phyloP scores from a whole-genome alignment of 1,140 invertebrate species.

The Drosophila nasuta region DNA sequence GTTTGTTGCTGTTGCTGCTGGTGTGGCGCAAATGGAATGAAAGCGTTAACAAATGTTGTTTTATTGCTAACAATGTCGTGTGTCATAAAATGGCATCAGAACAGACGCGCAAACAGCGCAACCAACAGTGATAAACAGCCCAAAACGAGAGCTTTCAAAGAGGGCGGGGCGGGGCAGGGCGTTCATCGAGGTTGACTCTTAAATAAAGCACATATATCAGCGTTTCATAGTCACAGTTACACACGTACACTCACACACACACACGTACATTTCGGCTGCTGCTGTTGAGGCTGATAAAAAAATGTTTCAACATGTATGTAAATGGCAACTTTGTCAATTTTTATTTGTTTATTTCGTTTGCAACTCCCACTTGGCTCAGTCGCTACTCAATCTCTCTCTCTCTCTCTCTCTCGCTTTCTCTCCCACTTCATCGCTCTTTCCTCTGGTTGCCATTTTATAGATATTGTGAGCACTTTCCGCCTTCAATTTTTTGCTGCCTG shows the following conservation, averaged over 20 bases:
- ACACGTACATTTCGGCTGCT: slow-evolving; percentile 3
- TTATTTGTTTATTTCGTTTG: slow-evolving; percentile 50
- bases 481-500: not conserved
- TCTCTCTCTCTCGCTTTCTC: not conserved
- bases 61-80: slow-evolving; percentile 50
- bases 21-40: slow-evolving; percentile 29
- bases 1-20: slow-evolving; percentile 10
- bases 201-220: slow-evolving; percentile 52
- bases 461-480: slow-evolving; percentile 42
- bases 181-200: slow-evolving; percentile 4
- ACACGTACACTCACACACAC: slow-evolving; percentile 1
- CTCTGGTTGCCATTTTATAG: slow-evolving; percentile 22
- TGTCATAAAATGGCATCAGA: slow-evolving; percentile 50
- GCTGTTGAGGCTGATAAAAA: slow-evolving; percentile 37
- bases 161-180: not conserved
- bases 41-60: slow-evolving; percentile 52
- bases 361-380: not conserved
- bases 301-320: slow-evolving; percentile 48
- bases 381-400: not conserved
- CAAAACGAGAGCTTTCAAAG: not conserved
- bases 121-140: slow-evolving; percentile 35
- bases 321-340: slow-evolving; percentile 54
- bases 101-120: slow-evolving; percentile 38
- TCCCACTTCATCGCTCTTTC: not conserved
- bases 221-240: slow-evolving; percentile 21